phyloP scores from a whole-genome alignment of 2,113 vertebrate species.

The Zosterops japonicus region DNA sequence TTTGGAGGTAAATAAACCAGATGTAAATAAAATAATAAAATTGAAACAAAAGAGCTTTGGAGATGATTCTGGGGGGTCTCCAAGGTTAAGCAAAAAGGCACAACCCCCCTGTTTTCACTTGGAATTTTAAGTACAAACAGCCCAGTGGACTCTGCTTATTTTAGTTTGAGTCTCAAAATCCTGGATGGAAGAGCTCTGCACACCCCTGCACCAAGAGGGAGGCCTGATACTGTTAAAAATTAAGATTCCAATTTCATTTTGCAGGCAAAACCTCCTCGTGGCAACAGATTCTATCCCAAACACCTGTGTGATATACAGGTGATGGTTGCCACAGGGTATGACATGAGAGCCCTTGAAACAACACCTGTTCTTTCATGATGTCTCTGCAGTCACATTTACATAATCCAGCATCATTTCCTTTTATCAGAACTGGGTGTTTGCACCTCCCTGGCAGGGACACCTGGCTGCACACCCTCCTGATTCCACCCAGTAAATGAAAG shows the following conservation, averaged over 20 bases:
- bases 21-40: neutral
- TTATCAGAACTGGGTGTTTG: neutral
- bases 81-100: neutral
- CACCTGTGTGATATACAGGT: neutral
- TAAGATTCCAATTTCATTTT: neutral
- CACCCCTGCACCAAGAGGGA: neutral
- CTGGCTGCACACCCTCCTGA: neutral
- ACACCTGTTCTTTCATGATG: neutral
- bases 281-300: neutral
- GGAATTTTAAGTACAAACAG: neutral
- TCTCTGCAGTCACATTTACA: neutral
- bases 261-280: neutral
- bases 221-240: neutral
- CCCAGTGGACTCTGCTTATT: neutral
- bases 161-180: neutral
- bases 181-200: neutral
- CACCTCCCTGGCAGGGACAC: neutral
- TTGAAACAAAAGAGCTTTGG: neutral
- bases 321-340: neutral
- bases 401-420: neutral
- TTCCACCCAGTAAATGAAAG: neutral
- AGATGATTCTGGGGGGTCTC: neutral
- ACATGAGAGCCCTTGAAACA: neutral
- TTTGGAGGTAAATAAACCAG: neutral
- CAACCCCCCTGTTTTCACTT: neutral